Evolutionary conservation across 1,140 invertebrate species (phyloP), one percentile per base, ranked within the genome.

Genomic region (Charaxes varanes): DNA sequence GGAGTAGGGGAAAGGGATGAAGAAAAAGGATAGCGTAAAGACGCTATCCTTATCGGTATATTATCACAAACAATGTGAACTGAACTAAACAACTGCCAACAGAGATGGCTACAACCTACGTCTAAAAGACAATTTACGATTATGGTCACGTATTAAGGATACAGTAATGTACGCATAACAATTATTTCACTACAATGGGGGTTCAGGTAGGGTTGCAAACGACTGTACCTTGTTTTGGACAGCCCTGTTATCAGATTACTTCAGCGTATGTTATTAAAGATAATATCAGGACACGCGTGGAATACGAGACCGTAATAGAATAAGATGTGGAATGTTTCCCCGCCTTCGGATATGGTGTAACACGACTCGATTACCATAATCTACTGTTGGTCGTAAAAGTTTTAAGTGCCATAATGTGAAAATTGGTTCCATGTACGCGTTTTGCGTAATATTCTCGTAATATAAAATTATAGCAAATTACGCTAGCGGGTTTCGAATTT

Each of bases 211-310:
- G n/a, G n/a, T n/a, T n/a, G n/a, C n/a, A n/a, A n/a, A n/a, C n/a
- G n/a, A n/a, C n/a, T n/a, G n/a, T n/a, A n/a, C n/a, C 6, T 34
- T 19, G 12, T 18, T 12, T 16, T 26, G 6, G 5, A 26, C 36
- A 21, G 8, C 38, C 34, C 37, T 40, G 28, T 53, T 27, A 37
- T 28, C 37, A 51, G 51, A 62, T 58, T 59, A 53, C 38, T 47
- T 31, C 30, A 47, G 43, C 46, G 42, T 28, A 41, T 46, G 33
- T 41, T 59, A 62, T 57, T 61, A 54, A 37, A 59, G 63, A 61
- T 63, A 48, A 53, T 57, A 67, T 61, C 52, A 37, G 51, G 12
- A 14, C n/a, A 28, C n/a, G 12, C 23, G 18, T 28, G 14, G 31
- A 35, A 34, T 40, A 31, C 19, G 17, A 12, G 8, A 7, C 21